Evolutionary conservation across 1,140 invertebrate genomes (phyloP).

Genomic region (Galendromus occidentalis): DNA sequence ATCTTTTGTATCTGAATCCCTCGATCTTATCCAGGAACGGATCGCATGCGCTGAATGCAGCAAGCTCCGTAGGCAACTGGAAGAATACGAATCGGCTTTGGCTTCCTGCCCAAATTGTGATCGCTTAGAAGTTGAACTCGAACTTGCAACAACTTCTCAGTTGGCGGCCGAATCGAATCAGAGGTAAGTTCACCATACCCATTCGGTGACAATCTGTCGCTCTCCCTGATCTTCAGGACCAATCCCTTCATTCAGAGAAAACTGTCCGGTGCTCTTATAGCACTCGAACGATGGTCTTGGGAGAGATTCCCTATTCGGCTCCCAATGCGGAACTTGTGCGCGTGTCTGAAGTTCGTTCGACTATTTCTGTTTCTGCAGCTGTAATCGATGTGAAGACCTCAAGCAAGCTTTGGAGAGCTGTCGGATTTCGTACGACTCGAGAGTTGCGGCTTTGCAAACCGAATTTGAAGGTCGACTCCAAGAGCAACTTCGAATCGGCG

Average conservation of each 20-base stretch:
- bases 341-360: too few relatives aligned
- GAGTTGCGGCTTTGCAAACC: background rate
- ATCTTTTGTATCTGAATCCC: too few relatives aligned
- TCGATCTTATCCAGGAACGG: background rate
- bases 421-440: background rate
- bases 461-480: background rate
- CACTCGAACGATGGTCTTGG: too few relatives aligned
- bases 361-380: background rate
- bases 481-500: background rate
- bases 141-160: background rate
- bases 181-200: too few relatives aligned
- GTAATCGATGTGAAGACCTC: constrained; percentile 2
- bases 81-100: background rate
- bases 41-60: background rate
- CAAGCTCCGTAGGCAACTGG: background rate
- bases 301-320: too few relatives aligned
- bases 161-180: too few relatives aligned
- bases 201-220: too few relatives aligned
- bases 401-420: background rate
- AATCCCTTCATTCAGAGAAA: too few relatives aligned
- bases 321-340: too few relatives aligned
- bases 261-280: too few relatives aligned
- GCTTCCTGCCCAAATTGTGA: background rate
- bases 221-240: too few relatives aligned
- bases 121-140: background rate